Conservation (phyloP, 1,140 invertebrate species). For the Drosophila azteca region DNA sequence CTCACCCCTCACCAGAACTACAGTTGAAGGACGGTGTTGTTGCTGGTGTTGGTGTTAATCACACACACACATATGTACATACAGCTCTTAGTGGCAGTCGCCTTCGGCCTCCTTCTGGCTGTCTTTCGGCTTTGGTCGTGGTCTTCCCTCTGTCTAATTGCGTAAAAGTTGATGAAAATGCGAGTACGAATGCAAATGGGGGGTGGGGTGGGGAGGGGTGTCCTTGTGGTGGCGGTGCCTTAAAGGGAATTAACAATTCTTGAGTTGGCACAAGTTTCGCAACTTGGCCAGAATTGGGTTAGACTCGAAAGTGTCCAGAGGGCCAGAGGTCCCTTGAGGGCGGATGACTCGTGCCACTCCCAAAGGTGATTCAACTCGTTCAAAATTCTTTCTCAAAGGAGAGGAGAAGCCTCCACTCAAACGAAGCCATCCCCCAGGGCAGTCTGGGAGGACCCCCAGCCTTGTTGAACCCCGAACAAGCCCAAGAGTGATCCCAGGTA, state of each 20-base stretch:
- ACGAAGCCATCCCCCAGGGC: no score
- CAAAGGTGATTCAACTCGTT: constrained; percentile 45
- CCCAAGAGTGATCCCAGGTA: no score
- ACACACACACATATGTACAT: constrained; percentile 35
- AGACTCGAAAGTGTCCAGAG: constrained; percentile 38
- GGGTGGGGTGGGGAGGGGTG: neutral
- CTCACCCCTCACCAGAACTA: neutral
- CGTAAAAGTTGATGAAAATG: constrained; percentile 51
- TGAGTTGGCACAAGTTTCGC: constrained; percentile 42
- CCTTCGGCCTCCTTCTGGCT: constrained; percentile 25
- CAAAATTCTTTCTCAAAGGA: neutral
- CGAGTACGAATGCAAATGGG: constrained; percentile 5
- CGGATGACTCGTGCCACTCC: constrained; percentile 10
- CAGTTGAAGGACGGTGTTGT: constrained; percentile 14
- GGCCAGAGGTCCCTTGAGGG: no score
- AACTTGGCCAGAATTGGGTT: constrained; percentile 50
- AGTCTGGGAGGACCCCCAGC: no score
- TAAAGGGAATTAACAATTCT: constrained; percentile 55
- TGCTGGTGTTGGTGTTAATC: no score
- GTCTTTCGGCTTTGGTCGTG: constrained; percentile 40
- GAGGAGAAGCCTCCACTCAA: neutral
- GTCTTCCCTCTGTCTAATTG: constrained; percentile 30
- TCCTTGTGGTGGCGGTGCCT: constrained; percentile 20
- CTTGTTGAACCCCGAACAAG: no score
- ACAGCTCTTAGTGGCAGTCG: constrained; percentile 34